phyloP scores from a whole-genome alignment of 2,888 invertebrate genomes.

The Augiades crinisus region DNA sequence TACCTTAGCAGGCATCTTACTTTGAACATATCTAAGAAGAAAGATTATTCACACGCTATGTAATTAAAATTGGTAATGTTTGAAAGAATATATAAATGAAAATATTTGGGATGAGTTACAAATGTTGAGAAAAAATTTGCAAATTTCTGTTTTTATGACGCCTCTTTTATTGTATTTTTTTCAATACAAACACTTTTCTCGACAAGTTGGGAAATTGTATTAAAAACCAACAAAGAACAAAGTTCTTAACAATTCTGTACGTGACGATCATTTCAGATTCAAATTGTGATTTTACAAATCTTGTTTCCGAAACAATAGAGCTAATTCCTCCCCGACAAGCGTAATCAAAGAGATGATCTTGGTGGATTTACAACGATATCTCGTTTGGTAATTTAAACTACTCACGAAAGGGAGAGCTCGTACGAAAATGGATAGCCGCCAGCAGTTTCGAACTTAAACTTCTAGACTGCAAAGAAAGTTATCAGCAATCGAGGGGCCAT shows the following conservation, averaged over 20 bases:
- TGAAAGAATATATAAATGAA: too few relatives aligned
- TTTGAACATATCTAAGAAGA: too few relatives aligned
- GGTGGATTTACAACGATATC: slow-evolving; percentile 28
- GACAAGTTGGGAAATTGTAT: slow-evolving; percentile 9
- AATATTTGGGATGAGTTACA: too few relatives aligned
- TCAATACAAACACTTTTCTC: background rate
- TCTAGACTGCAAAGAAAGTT: slow-evolving; percentile 68
- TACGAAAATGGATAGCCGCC: slow-evolving; percentile 47
- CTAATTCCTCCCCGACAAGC: slow-evolving; percentile 27
- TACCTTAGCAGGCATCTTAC: too few relatives aligned
- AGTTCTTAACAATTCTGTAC: slow-evolving; percentile 39
- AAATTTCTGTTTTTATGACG: too few relatives aligned
- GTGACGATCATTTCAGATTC: slow-evolving; percentile 46
- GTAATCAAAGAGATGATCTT: slow-evolving; percentile 10
- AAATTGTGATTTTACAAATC: slow-evolving; percentile 29
- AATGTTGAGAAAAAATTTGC: too few relatives aligned
- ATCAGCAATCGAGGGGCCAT: slow-evolving; percentile 74
- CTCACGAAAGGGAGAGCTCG: slow-evolving; percentile 29
- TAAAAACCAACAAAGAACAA: slow-evolving; percentile 20
- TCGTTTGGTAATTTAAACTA: slow-evolving; percentile 31
- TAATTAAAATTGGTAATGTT: too few relatives aligned
- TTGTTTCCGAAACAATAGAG: slow-evolving; percentile 30
- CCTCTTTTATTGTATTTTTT: too few relatives aligned
- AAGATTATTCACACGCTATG: too few relatives aligned
- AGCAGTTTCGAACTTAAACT: slow-evolving; percentile 59